phyloP scores from a whole-genome alignment of 2,113 vertebrate species.

The Sciurus niger region DNA sequence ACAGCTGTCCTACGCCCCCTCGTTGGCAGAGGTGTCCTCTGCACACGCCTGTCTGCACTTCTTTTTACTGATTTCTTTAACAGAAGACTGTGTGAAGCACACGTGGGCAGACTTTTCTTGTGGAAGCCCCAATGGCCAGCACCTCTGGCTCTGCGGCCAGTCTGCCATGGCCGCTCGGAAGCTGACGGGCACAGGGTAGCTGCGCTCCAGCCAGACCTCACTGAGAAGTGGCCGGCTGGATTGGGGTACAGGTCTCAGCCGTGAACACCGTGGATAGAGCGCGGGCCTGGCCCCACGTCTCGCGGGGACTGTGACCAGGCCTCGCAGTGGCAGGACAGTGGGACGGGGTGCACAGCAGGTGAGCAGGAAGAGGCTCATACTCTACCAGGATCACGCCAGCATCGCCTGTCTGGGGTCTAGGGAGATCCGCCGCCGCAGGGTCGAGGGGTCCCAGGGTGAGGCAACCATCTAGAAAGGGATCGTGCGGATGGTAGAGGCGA shows the following conservation, averaged over 20 bases:
- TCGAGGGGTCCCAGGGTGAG: background rate
- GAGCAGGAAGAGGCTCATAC: no score
- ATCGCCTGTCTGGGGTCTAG: no score
- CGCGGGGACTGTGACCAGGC: no score
- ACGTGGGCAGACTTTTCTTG: fast-evolving
- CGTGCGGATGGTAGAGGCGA: fast-evolving
- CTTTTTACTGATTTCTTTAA: background rate
- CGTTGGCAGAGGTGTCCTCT: no score
- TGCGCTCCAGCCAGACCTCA: fast-evolving
- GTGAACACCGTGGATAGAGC: fast-evolving
- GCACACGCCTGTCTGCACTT: background rate
- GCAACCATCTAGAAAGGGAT: no score
- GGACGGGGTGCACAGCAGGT: no score
- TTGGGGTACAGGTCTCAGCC: fast-evolving
- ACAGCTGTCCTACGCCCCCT: fast-evolving
- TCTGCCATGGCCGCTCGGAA: background rate
- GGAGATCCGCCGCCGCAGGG: background rate
- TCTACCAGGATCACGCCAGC: background rate
- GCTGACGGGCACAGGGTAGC: no score
- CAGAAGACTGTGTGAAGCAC: background rate
- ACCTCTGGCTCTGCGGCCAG: no score
- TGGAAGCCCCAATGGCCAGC: fast-evolving
- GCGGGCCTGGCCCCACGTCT: fast-evolving
- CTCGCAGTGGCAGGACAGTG: no score
- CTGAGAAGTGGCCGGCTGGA: fast-evolving